These are phyloP conservation scores for Lophochroa leadbeateri DNA, from an alignment of 2,113 vertebrate species.

Conservation along the genomic window DNA sequence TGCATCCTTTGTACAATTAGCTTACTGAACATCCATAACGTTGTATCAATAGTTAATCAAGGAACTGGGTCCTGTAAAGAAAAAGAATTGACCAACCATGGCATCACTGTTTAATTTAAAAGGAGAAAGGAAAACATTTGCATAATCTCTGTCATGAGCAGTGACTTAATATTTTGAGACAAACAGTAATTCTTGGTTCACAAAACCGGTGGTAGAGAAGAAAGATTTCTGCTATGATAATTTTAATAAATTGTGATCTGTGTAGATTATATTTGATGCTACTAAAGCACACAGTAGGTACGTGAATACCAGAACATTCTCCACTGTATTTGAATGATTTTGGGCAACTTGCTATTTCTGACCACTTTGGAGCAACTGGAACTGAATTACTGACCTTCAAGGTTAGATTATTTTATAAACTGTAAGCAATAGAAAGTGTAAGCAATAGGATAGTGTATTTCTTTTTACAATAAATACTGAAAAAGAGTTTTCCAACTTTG, in stretches of 20 bases:
- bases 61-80: background rate
- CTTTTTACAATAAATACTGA: background rate
- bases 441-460: background rate
- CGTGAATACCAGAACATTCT: background rate
- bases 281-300: no score
- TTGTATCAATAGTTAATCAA: background rate
- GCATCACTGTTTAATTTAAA: background rate
- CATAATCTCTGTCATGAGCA: no score
- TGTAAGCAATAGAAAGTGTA: background rate
- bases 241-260: background rate
- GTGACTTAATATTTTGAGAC: background rate
- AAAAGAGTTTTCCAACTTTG: background rate
- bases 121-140: background rate
- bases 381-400: background rate
- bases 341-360: background rate
- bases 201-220: background rate
- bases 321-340: background rate
- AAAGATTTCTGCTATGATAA: background rate
- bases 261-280: background rate
- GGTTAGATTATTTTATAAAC: background rate
- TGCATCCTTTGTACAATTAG: background rate
- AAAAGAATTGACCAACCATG: background rate
- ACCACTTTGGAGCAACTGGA: background rate
- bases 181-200: background rate
- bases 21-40: background rate